These are phyloP conservation scores for Nannoperca obscura DNA, from an alignment of 2,797 vertebrate genomes.

Conservation along the genomic window DNA sequence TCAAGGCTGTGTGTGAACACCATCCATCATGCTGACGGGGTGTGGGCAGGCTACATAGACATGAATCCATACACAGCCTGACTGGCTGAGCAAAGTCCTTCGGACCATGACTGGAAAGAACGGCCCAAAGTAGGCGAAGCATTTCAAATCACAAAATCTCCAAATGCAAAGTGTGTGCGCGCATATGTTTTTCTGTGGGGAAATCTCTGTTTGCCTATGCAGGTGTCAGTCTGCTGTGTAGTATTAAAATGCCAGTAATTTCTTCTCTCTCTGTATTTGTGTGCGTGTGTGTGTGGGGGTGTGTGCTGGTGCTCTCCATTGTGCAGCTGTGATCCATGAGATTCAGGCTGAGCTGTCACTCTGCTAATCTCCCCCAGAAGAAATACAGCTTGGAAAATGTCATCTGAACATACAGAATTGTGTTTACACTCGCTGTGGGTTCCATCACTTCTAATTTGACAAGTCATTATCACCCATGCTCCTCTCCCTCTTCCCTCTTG, in stretches of 20 bases:
- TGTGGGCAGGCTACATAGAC: constrained; percentile 57
- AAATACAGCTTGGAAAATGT: constrained; percentile 83
- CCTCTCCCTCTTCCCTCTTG: constrained; percentile 66
- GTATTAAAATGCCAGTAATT: constrained; percentile 67
- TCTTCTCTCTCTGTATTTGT: constrained; percentile 35
- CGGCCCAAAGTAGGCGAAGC: constrained; percentile 25
- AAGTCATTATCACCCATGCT: constrained; percentile 84
- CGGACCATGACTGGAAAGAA: constrained; percentile 51
- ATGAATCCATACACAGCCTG: constrained; percentile 56
- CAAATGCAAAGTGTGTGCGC: constrained; percentile 46
- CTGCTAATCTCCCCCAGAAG: constrained; percentile 84
- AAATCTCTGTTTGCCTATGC: constrained; percentile 56
- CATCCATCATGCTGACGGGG: constrained; percentile 76
- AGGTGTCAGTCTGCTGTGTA: constrained; percentile 60
- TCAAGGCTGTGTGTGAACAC: constrained; percentile 61
- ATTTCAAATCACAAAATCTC: constrained; percentile 54
- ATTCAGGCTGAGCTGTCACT: constrained; percentile 80
- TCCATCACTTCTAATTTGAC: constrained; percentile 85
- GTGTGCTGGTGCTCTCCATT: constrained; percentile 49
- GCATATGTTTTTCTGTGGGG: constrained; percentile 39
- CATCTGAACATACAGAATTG: constrained; percentile 80
- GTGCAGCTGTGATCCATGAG: constrained; percentile 77
- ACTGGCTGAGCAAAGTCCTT: constrained; percentile 43
- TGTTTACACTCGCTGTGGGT: constrained; percentile 84
- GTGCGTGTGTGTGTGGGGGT: constrained; percentile 38